Conservation (phyloP, 1,140 invertebrate species). For the Tetragonula clypearis region DNA sequence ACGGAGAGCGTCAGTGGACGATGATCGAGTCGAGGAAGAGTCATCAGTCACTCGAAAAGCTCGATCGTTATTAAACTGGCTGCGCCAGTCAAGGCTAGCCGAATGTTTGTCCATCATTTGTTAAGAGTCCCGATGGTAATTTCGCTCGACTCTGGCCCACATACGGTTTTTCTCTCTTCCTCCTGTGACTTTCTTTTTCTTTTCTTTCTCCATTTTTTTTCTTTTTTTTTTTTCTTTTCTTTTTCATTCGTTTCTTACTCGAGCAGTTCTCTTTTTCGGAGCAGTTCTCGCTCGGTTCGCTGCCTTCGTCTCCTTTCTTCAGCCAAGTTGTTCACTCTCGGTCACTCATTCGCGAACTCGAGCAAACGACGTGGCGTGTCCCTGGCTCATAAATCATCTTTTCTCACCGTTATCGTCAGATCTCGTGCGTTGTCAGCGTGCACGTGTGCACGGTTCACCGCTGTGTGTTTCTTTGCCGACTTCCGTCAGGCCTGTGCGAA, state of each 20-base stretch:
- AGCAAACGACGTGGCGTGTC: constrained; percentile 70
- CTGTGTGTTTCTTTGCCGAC: constrained; percentile 56
- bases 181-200: not conserved
- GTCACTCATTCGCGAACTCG: constrained; percentile 43
- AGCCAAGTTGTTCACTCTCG: constrained; percentile 4
- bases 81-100: no score
- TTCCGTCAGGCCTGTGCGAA: constrained; percentile 51
- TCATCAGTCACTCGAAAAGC: constrained; percentile 13
- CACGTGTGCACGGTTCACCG: constrained; percentile 66
- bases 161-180: not conserved
- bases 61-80: not conserved
- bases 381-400: constrained; percentile 76
- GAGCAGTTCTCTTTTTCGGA: not conserved
- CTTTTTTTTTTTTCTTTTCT: not conserved
- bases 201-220: not conserved
- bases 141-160: not conserved
- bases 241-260: not conserved
- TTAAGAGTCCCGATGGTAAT: not conserved
- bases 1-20: not conserved
- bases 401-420: constrained; percentile 71
- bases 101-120: constrained; percentile 20
- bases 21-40: constrained; percentile 11
- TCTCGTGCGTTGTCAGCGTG: constrained; percentile 70
- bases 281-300: not conserved
- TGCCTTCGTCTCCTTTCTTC: not conserved